phyloP scores from a whole-genome alignment of 1,140 invertebrate species.

The Apis laboriosa region DNA sequence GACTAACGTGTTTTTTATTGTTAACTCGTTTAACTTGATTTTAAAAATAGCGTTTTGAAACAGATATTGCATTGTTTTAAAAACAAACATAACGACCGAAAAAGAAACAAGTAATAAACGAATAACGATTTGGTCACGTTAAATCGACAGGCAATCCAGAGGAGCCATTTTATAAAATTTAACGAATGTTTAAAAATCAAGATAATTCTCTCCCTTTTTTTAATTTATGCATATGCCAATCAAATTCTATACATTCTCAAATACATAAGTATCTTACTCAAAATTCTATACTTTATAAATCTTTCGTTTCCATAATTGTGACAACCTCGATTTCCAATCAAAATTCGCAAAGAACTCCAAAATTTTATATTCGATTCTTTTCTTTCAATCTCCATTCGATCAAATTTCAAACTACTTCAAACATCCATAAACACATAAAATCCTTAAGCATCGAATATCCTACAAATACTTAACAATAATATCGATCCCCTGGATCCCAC shows the following conservation, averaged over 20 bases:
- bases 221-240: neutral
- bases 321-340: too few relatives aligned
- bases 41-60: conserved; percentile 2
- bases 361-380: too few relatives aligned
- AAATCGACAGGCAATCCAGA: neutral
- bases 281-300: neutral
- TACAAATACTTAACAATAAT: too few relatives aligned
- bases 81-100: neutral
- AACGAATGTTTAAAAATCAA: neutral
- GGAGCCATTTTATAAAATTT: neutral
- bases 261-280: neutral
- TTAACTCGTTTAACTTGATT: neutral
- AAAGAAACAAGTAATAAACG: neutral
- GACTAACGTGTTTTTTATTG: conserved; percentile 7
- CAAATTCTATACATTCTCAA: too few relatives aligned
- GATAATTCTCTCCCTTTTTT: neutral
- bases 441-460: too few relatives aligned
- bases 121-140: conserved; percentile 4
- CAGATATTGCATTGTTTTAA: neutral
- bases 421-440: too few relatives aligned
- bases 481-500: too few relatives aligned
- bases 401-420: too few relatives aligned
- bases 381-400: too few relatives aligned
- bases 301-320: neutral
- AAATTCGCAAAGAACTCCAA: too few relatives aligned